These are phyloP conservation scores for Zaprionus taronus DNA, from an alignment of 1,140 invertebrate species.

Conservation along the genomic window DNA sequence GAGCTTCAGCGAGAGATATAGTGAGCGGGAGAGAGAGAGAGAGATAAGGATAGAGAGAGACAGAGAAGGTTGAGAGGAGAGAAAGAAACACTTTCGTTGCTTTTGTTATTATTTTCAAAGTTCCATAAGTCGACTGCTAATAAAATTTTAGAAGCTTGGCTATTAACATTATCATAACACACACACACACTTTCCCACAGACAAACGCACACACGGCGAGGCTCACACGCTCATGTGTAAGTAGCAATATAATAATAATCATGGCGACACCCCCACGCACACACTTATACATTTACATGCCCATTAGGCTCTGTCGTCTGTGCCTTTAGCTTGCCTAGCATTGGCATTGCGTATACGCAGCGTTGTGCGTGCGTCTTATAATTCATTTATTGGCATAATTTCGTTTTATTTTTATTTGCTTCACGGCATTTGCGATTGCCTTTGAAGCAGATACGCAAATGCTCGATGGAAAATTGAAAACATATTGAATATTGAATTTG, in stretches of 20 bases:
- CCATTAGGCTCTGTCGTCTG: conserved; percentile 67
- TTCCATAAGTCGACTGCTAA: conserved; percentile 73
- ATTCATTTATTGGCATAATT: conserved; percentile 82
- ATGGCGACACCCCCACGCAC: conserved; percentile 49
- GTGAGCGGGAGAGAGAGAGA: not conserved
- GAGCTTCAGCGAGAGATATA: not conserved
- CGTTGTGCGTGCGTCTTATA: conserved; percentile 71
- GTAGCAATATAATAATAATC: conserved; percentile 73
- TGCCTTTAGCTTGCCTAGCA: conserved; percentile 57
- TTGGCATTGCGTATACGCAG: conserved; percentile 68
- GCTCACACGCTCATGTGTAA: conserved; percentile 24
- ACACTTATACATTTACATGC: conserved; percentile 61
- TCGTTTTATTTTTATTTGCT: conserved; percentile 82
- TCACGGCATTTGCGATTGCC: conserved; percentile 68
- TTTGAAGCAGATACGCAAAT: conserved; percentile 50
- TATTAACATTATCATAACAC: conserved; percentile 80
- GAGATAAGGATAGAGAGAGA: conserved; percentile 2
- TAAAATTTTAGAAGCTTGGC: conserved; percentile 80
- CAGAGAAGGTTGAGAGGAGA: not conserved
- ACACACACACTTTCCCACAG: conserved; percentile 18
- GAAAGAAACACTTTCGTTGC: conserved; percentile 45
- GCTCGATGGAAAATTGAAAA: conserved; percentile 69
- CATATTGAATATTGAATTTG: conserved; percentile 75
- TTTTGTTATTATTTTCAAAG: conserved; percentile 80
- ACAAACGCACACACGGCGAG: not conserved